phyloP scores from a whole-genome alignment of 30 jellyfish, hydroid and myxozoan genomes.

The Hydractinia symbiolongicarpus region DNA sequence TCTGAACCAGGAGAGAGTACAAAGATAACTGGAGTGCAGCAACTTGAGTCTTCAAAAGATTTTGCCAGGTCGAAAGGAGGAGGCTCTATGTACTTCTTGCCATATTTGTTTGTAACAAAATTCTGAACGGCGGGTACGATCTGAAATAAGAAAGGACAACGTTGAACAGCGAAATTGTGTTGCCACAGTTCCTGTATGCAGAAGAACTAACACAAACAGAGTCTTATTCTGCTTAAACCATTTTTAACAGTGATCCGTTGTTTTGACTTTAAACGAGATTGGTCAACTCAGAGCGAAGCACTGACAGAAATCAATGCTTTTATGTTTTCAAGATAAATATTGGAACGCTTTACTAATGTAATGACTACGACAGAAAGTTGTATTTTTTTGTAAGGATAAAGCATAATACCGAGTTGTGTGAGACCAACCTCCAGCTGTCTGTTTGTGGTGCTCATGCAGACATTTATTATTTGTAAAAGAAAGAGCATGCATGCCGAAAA shows the following conservation, averaged over 20 bases:
- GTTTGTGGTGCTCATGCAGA: no score
- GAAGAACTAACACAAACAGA: neutral
- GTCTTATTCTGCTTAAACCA: neutral
- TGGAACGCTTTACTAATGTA: no score
- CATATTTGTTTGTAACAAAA: slow-evolving; percentile 71
- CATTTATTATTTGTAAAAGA: no score
- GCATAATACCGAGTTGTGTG: no score
- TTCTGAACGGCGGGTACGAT: slow-evolving; percentile 95
- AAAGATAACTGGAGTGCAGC: slow-evolving; percentile 82
- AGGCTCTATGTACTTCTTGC: slow-evolving; percentile 91
- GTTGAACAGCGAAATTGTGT: neutral
- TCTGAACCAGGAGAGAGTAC: slow-evolving; percentile 96
- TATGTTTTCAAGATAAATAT: neutral
- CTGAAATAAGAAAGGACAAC: slow-evolving; percentile 21
- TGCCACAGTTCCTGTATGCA: neutral
- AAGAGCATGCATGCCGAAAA: neutral
- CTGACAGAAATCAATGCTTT: neutral
- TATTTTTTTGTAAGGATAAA: no score
- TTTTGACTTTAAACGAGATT: neutral
- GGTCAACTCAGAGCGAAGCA: neutral
- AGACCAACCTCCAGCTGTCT: no score
- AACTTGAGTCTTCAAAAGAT: slow-evolving; percentile 91
- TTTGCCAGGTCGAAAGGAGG: slow-evolving; percentile 95
- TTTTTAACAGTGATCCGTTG: neutral
- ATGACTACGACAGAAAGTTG: no score